Evolutionary conservation across 2,797 vertebrate genomes (phyloP).

Genomic region (Rhinophrynus dorsalis): DNA sequence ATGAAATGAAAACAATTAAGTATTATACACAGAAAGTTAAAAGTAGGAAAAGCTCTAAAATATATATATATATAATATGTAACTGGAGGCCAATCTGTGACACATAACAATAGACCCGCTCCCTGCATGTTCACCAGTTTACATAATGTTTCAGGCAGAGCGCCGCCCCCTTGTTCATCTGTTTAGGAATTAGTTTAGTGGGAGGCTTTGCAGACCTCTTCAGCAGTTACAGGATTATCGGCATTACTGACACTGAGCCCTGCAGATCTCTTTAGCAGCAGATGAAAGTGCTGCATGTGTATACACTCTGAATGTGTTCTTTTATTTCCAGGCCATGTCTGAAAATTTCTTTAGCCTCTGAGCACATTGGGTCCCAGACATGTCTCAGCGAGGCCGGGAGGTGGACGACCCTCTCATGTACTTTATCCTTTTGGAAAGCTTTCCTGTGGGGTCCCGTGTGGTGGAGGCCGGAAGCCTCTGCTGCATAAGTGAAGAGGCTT

Average conservation of each 20-base stretch:
- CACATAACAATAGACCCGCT: too few relatives aligned
- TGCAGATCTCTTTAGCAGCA: not conserved
- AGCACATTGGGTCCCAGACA: not conserved
- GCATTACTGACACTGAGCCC: slow-evolving; percentile 21
- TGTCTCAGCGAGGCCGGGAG: slow-evolving; percentile 1
- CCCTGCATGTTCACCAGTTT: too few relatives aligned
- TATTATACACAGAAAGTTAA: too few relatives aligned
- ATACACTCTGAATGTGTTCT: not conserved
- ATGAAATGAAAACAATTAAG: too few relatives aligned
- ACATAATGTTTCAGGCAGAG: too few relatives aligned
- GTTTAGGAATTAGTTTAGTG: not conserved
- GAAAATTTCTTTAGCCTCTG: not conserved
- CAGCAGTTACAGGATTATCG: slow-evolving; percentile 13
- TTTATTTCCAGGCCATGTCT: not conserved
- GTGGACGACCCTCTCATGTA: slow-evolving; percentile 49
- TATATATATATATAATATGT: too few relatives aligned
- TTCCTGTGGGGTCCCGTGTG: accelerated
- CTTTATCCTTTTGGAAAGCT: slow-evolving; percentile 69
- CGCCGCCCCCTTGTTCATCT: too few relatives aligned
- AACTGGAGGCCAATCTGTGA: too few relatives aligned
- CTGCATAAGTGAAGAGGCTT: slow-evolving; percentile 42
- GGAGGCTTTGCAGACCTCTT: not conserved
- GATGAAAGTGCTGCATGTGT: not conserved
- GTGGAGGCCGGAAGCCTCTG: slow-evolving; percentile 62
- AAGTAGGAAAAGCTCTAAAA: too few relatives aligned